Conservation (phyloP, 2,888 invertebrate species). For the Helicoverpa assulta region DNA sequence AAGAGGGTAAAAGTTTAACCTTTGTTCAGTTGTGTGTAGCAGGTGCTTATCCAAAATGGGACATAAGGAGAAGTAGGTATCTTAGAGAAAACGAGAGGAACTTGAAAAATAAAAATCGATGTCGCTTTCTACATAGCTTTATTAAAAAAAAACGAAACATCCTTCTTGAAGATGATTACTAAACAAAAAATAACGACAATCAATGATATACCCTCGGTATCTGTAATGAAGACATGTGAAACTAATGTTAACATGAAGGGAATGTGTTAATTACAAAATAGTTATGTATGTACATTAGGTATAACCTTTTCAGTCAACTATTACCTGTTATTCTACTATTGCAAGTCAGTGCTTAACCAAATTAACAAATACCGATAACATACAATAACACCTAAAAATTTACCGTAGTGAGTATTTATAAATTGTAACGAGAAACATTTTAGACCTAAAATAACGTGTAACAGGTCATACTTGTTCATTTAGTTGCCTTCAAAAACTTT, state of each 20-base stretch:
- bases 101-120: conserved; percentile 9
- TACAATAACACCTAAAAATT: conserved; percentile 32
- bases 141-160: conserved; percentile 57
- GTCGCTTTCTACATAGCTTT: conserved; percentile 59
- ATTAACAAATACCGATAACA: conserved; percentile 35
- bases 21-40: too few species aligned
- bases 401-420: conserved; percentile 60
- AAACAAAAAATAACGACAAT: conserved; percentile 56
- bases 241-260: conserved; percentile 48
- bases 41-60: too few species aligned
- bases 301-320: conserved; percentile 17
- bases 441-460: conserved; percentile 13
- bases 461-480: conserved; percentile 13
- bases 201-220: conserved; percentile 44
- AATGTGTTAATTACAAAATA: conserved; percentile 62
- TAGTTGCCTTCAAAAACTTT: conserved; percentile 10
- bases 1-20: too few species aligned
- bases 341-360: conserved; percentile 17
- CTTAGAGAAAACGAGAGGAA: too few species aligned
- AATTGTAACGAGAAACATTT: conserved; percentile 28
- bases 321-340: conserved; percentile 22
- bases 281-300: conserved; percentile 55
- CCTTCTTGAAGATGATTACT: conserved; percentile 34
- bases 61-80: too few species aligned
- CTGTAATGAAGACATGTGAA: conserved; percentile 27